Conservation (phyloP, 2,113 vertebrate genomes). For the Fulmarus glacialis region DNA sequence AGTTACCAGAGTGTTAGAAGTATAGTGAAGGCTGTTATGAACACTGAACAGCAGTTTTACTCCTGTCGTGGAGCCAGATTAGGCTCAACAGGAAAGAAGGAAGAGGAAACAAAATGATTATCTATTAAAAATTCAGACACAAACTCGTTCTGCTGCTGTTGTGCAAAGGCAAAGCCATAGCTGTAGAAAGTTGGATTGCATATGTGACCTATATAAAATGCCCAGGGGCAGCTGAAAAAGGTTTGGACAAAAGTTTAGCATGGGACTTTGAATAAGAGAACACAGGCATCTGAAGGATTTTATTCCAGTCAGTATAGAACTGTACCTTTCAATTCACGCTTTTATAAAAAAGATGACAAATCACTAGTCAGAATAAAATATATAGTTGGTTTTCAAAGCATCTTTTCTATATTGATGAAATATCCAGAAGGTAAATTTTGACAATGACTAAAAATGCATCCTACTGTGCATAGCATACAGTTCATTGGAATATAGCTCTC, state of each 20-base stretch:
- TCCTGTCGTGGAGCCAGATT: background rate
- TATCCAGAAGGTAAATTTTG: background rate
- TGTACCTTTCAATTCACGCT: background rate
- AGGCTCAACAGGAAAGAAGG: background rate
- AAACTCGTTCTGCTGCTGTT: background rate
- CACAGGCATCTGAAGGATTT: background rate
- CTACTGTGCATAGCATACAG: background rate
- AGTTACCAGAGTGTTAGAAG: background rate
- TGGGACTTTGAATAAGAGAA: background rate
- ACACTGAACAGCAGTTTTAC: background rate
- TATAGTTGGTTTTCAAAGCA: background rate
- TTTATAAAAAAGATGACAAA: background rate
- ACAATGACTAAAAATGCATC: conserved; percentile 9
- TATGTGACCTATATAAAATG: background rate
- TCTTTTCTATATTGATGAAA: background rate
- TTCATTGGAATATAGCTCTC: conserved; percentile 75
- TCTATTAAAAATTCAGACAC: background rate
- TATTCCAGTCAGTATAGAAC: conserved; percentile 26
- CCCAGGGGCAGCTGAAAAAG: background rate
- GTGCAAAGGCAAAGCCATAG: background rate
- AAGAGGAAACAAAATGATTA: background rate
- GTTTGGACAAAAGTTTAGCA: background rate
- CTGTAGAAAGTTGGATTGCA: background rate
- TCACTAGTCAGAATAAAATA: background rate
- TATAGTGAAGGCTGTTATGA: background rate